Percentiles rank a stretch among this genome's conserved stretches.
phyloP scores from a whole-genome alignment of 2,113 vertebrate genomes.

The Myanophis thanlyinensis region DNA sequence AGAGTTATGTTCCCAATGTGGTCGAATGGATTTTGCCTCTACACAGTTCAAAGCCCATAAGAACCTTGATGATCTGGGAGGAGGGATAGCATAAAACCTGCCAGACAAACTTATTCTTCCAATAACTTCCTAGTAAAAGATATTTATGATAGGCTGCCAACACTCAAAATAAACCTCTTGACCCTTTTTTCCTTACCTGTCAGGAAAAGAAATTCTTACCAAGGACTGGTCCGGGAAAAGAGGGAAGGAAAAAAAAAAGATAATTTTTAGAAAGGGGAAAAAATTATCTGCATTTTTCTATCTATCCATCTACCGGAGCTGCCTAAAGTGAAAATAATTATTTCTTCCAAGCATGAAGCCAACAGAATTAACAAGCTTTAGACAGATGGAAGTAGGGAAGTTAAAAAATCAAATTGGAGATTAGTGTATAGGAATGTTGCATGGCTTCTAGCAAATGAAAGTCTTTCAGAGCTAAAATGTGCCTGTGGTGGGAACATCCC shows the following conservation, averaged over 20 bases:
- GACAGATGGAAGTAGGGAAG: neutral
- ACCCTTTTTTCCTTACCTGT: neutral
- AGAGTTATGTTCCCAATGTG: neutral
- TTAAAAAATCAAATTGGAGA: neutral
- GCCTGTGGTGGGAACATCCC: neutral
- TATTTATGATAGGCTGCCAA: neutral
- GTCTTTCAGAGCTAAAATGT: neutral
- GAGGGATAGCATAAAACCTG: neutral
- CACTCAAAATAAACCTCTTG: neutral
- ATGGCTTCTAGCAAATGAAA: neutral
- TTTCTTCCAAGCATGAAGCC: neutral
- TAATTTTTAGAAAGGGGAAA: neutral
- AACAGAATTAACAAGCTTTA: neutral
- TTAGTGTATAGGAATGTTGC: neutral
- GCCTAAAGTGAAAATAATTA: neutral
- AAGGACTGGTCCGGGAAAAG: neutral
- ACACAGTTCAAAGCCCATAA: neutral
- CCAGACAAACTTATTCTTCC: neutral
- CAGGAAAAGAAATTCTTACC: neutral
- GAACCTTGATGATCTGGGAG: neutral
- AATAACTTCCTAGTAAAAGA: neutral
- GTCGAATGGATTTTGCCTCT: neutral
- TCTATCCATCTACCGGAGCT: neutral
- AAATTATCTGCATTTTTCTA: neutral
- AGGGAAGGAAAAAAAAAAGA: fast-evolving